Evolutionary conservation across 2,797 vertebrate genomes (phyloP), one percentile per base, ranked within the genome.

Genomic region (Denticeps clupeoides): DNA sequence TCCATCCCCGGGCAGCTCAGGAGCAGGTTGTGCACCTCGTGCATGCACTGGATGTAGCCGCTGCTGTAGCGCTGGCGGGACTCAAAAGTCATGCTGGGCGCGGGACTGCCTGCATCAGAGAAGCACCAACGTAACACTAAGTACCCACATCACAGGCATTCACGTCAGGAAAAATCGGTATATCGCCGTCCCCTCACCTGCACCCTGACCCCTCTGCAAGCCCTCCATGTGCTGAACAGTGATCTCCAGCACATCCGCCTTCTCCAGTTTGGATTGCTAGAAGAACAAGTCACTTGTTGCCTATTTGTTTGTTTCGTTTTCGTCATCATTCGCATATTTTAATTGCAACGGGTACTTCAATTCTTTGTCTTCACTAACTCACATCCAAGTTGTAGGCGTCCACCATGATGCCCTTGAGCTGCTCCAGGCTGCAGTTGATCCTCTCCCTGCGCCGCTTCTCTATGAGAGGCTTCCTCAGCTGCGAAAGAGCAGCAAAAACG

Each of bases 21-120:
- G 4, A 75, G 68, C 33, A 75, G 59, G 49, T 75, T 75, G 52
- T 75, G 72, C 13, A 75, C 72, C 61, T 75, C 72, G 1, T 75
- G 72, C 68, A 75, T 75, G 62, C 72, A 75, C 42, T 75, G 72
- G 38, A 75, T 75, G 48, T 75, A 75, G 22, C 72, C 72, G 8
- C 59, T 71, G 28, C 72, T 67, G 59, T 71, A 75, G 18, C 72
- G 65, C 49, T 75, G 70, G 11, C 61, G 68, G 23, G 68, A 69
- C 42, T 75, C 72, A 32, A 72, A 68, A 7, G 56, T 60, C 42
- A 53, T 25, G 40, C 40, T 60, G 24, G 41, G 48, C 13, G 53
- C 46, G 9, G 54, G 45, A 42, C 40, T 54, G 22, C 50, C 45
- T 45, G 47, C 53, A 37, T 4, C 3, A 40, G 11, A 28, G 28